Base-by-base conservation (phyloP, 1,140 invertebrate species). In the Aphaenogaster rudis region DNA sequence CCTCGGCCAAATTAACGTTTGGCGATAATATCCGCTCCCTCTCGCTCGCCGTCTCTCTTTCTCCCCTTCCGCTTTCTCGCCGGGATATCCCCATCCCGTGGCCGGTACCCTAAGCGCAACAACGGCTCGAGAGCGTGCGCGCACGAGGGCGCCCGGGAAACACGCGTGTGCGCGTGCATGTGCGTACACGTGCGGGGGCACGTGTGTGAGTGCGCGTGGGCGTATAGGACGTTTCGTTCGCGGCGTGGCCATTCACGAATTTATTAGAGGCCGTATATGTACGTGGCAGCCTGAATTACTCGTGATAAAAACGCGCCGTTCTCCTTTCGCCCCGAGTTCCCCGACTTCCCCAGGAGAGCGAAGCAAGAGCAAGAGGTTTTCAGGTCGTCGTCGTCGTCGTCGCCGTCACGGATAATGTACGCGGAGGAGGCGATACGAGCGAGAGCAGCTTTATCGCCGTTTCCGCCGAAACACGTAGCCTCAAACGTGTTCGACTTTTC, bases 1-100 rank as follows among this genome's bases (percentile, higher is more conserved):
- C 93, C 94, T 93, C 92, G 93, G 91, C 92, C 93, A 95, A 95
- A 95, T 95, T 95, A 95, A 95, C 94, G 93, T 95, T 95, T 94
- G 93, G 93, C 94, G 94, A 95, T 95, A 95, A 95, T 95, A 95
- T 95, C 95, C 95, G 95, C 93, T 95, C 93, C 93, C 91, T 86
- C 93, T 93, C 93, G 92, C 90, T 93, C 87, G 66, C 57, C 52
- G 71, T 50, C 33, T 45, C 50, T 71, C 39, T 69, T 28, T 13
- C 33, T 15, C 9, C 15, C 2, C 42, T 69, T 48, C 21, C 39
- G n/a, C 17, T 36, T 72, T 72, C 42, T 74, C 69, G 6, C n/a
- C 45, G 13, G 11, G 69, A 28, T 87, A 76, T 85, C 89, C 81
- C 87, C 84, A 84, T 88, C 81, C 67, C 79, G 82, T 48, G 21